Base-by-base conservation (phyloP, 1,140 invertebrate species). In the Yoshiicerus persimilis region DNA sequence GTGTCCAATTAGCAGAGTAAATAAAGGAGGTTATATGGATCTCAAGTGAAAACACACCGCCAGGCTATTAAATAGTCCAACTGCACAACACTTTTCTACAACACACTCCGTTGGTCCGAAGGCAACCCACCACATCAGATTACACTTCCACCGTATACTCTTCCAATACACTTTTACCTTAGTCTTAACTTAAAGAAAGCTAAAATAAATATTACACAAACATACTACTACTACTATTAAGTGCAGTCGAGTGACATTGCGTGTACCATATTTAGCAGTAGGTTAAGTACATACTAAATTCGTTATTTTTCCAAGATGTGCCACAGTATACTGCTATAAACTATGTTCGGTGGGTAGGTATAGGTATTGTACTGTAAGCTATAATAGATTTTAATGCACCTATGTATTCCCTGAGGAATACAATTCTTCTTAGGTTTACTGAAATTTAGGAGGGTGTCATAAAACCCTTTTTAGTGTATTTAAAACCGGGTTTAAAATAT, bases 1-100 rank as follows among this genome's bases (percentile, higher is more conserved):
- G 62, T 86, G 56, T 66, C 85, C 85, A 86, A 86, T 86, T 86
- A 86, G 85, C 23, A 47, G 85, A 86, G 85, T 86, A 86, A 86
- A 86, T 86, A 86, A 86, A 86, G 62, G 27, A 64, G 85, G 85
- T 86, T 86, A 86, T 86, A 38, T 25, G 83, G 83, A 25, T 85
- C 83, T 85, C 39, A 41, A 85, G 39, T 47, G 39, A 80, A 80
- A 80, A 80, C 75, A 34, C 20, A 38, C 32, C 32, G 32, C 75
- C 27, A 11, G 32, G 34, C 83, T 84, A 47, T 84, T 84, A 56
- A 84, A 34, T 9, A n/a, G 23, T 2, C 30, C 2, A 10, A 47
- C 62, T 23, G 16, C 25, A 84, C 41, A 4, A 47, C 23, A 84
- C 83, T 47, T 47, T 23, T 27, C 41, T 84, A 20, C 13, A 34